Conservation (phyloP, 2,888 invertebrate genomes). For the Hirtodrosophila duncani region DNA sequence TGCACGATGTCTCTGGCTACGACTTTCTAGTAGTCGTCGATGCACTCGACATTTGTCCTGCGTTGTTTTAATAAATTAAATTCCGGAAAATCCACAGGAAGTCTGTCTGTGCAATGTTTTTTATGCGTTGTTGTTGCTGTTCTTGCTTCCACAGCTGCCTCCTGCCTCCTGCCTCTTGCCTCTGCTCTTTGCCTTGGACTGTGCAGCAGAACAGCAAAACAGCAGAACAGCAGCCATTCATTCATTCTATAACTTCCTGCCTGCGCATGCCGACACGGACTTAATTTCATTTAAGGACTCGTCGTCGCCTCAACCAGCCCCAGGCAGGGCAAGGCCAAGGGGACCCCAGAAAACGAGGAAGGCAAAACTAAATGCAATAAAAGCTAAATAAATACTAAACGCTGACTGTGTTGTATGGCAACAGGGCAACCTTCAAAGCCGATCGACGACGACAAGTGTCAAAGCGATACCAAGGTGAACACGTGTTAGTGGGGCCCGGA, state of each 20-base stretch:
- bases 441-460: too few species aligned
- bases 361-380: not conserved
- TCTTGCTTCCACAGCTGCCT: constrained; percentile 15
- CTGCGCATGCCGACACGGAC: constrained; percentile 68
- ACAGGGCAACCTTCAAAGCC: too few species aligned
- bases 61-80: constrained; percentile 77
- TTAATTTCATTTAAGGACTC: constrained; percentile 69
- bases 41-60: constrained; percentile 43
- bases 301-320: constrained; percentile 24
- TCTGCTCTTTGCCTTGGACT: constrained; percentile 5
- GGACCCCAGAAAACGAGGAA: not conserved
- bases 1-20: not conserved
- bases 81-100: constrained; percentile 78
- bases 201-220: not conserved
- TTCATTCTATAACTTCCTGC: constrained; percentile 72
- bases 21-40: not conserved
- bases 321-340: not conserved
- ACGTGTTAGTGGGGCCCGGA: too few species aligned
- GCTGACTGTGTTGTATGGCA: too few species aligned
- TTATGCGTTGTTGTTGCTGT: constrained; percentile 6
- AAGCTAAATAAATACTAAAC: too few species aligned
- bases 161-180: constrained; percentile 18
- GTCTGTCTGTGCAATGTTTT: constrained; percentile 72
- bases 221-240: constrained; percentile 52
- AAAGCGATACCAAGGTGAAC: too few species aligned